Conservation (phyloP, 2,797 vertebrate species). For the Lagodon rhomboides region DNA sequence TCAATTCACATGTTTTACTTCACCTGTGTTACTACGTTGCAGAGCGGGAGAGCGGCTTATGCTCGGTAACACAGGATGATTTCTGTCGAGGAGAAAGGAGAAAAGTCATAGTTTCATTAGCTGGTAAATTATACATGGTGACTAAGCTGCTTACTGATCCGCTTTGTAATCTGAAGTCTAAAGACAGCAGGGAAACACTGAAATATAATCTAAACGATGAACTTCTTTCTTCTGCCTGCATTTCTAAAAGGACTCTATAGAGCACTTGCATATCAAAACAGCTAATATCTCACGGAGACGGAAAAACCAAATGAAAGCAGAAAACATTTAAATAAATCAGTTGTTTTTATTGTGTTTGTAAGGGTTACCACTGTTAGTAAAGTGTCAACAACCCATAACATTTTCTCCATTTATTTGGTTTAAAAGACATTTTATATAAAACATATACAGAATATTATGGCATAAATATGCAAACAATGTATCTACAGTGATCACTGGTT, state of each 20-base stretch:
- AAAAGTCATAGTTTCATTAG: background rate
- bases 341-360: constrained; percentile 47
- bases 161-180: background rate
- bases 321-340: constrained; percentile 19
- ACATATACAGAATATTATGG: too few relatives aligned
- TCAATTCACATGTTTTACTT: background rate
- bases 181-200: background rate
- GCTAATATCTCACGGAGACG: background rate
- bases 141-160: background rate
- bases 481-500: background rate
- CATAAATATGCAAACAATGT: background rate
- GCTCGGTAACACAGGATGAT: constrained; percentile 42
- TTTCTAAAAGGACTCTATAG: background rate
- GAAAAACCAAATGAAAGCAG: constrained; percentile 28
- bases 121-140: background rate
- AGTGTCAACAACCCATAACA: background rate
- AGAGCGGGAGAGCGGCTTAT: constrained; percentile 36
- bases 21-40: constrained; percentile 73
- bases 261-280: background rate
- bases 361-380: background rate
- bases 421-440: background rate
- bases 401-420: background rate
- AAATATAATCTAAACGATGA: background rate
- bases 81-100: constrained; percentile 71
- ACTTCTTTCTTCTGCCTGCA: background rate